Conservation (phyloP, 2,888 invertebrate genomes). For the Idaea biselata region DNA sequence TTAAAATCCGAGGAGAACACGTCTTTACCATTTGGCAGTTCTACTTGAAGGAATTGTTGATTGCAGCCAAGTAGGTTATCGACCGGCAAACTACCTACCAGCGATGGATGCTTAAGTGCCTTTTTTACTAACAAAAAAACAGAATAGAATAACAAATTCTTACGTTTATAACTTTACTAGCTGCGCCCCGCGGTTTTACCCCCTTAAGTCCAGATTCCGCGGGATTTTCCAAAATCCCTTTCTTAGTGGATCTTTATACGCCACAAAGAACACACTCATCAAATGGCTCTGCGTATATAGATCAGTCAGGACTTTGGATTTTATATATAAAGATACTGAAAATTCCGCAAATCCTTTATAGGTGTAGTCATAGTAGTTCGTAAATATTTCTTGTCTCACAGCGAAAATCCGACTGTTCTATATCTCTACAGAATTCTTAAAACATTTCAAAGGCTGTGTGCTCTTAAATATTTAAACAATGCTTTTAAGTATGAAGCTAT, state of each 20-base stretch:
- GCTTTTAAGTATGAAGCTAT: background rate
- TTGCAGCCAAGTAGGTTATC: conserved; percentile 21
- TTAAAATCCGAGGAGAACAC: conserved; percentile 15
- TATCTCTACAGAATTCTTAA: background rate
- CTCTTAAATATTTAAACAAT: background rate
- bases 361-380: background rate
- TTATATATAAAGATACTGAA: too few relatives aligned
- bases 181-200: too few relatives aligned
- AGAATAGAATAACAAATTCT: too few relatives aligned
- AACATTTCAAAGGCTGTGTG: background rate
- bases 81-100: background rate
- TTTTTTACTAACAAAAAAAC: too few relatives aligned
- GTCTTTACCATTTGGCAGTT: conserved; percentile 12
- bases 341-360: background rate
- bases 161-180: too few relatives aligned
- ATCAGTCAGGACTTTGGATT: too few relatives aligned
- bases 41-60: conserved; percentile 9
- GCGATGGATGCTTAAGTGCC: background rate
- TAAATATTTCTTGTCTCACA: background rate
- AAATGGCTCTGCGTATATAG: too few relatives aligned
- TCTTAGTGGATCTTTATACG: too few relatives aligned
- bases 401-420: background rate
- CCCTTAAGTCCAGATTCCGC: too few relatives aligned
- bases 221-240: too few relatives aligned
- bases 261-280: too few relatives aligned